Evolutionary conservation across 2,113 vertebrate species (phyloP), one percentile per base, ranked within the genome.

Genomic region (Epinephelus fuscoguttatus): DNA sequence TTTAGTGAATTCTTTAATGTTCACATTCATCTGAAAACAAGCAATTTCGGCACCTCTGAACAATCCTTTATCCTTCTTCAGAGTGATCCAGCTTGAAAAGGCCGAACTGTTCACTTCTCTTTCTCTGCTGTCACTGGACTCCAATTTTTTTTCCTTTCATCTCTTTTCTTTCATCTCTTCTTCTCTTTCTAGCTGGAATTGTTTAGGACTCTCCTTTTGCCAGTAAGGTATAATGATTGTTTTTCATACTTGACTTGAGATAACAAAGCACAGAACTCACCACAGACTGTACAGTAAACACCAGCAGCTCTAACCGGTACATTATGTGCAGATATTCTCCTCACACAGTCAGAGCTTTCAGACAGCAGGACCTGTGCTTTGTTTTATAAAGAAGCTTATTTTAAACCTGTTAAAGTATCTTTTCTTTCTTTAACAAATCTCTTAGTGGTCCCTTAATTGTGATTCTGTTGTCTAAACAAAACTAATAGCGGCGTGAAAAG

Each of bases 181-280:
- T 70, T 77, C 25, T 78, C 56, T 73, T 75, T 68, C 6, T 56
- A 60, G 33, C 42, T 11, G 40, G 68, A 66, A 75, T 90, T 86
- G 57, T 84, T 70, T 55, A 49, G 40, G 33, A 33, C 23, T 82
- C n/a, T 60, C 14, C 21, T 57, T 17, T 2, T 87, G 72, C 76
- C 70, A 84, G 55, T 13, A 37, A 77, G 45, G 55, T 88, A 63
- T 72, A 77, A 85, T 78, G 30, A 75, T 70, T 87, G 64, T 75
- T 80, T 86, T 75, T 84, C 27, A 67, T 70, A 52, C 40, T 42
- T 61, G 23, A 70, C 17, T 68, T 50, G 23, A 27, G 23, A 47
- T 67, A 78, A 77, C 52, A 69, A 56, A 82, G n/a, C 37, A 17
- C 47, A 45, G 59, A 85, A 59, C 30, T 23, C 19, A 57, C 49